Evolutionary conservation across 64 coral and sea anemone species (phyloP).

Genomic region (Actinia tenebrosa): DNA sequence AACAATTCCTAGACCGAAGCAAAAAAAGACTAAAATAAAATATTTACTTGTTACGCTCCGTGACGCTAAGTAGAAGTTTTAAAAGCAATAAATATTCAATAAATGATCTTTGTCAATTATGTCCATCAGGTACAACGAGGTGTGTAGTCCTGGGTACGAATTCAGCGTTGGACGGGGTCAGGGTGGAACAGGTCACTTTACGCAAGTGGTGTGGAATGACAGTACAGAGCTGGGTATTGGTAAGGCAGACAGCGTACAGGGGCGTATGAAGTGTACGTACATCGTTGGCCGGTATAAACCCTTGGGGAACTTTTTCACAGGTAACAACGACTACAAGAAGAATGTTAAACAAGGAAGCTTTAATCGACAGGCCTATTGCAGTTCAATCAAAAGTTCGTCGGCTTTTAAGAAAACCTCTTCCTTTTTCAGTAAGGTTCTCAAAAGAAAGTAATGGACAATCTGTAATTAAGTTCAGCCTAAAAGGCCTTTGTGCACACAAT

Average conservation of each 20-base stretch:
- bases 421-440: no score
- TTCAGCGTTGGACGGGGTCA: background rate
- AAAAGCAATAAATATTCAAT: no score
- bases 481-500: no score
- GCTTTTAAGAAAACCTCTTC: background rate
- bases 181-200: conserved; percentile 21
- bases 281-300: conserved; percentile 45
- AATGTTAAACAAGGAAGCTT: conserved; percentile 44
- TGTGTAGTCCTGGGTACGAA: conserved; percentile 40
- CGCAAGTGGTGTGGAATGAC: conserved; percentile 51
- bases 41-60: no score
- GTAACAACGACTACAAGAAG: background rate
- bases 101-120: no score
- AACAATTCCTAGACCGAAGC: no score
- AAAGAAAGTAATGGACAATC: no score
- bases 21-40: no score
- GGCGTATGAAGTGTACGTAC: conserved; percentile 14
- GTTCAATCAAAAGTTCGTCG: background rate
- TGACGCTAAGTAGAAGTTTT: no score
- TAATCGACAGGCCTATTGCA: conserved; percentile 23
- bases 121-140: conserved; percentile 43
- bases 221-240: conserved; percentile 36
- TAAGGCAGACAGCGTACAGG: background rate
- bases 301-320: background rate
- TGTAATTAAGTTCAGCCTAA: no score